Evolutionary conservation across 2,888 invertebrate species (phyloP).

Genomic region (Micropterix aruncella): DNA sequence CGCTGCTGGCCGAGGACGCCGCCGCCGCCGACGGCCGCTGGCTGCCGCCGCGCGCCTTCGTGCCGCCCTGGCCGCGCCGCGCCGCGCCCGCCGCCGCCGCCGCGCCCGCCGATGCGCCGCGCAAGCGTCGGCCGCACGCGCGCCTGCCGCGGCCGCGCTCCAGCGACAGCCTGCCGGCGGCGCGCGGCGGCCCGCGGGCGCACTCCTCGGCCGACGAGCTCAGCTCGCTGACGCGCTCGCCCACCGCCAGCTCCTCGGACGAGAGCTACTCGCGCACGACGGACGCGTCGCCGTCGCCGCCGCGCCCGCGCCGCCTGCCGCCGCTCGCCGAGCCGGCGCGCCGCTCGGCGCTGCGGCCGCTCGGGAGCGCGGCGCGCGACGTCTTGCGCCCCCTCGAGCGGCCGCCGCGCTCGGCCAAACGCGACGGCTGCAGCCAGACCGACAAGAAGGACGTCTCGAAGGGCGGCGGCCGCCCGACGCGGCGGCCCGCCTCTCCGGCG

Average conservation of each 20-base stretch:
- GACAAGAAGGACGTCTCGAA: conserved; percentile 43
- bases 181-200: conserved; percentile 41
- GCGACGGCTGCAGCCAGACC: conserved; percentile 50
- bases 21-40: conserved; percentile 24
- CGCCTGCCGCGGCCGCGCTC: conserved; percentile 49
- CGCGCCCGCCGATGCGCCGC: conserved; percentile 21
- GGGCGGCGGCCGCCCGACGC: conserved; percentile 28
- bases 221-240: conserved; percentile 67
- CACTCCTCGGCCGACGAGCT: conserved; percentile 75
- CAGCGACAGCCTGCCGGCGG: conserved; percentile 48
- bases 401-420: conserved; percentile 41
- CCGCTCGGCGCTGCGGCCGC: conserved; percentile 38
- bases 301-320: conserved; percentile 39
- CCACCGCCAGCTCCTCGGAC: conserved; percentile 72
- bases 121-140: conserved; percentile 24
- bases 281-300: conserved; percentile 49
- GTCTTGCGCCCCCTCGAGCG: conserved; percentile 34
- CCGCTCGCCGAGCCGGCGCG: conserved; percentile 34
- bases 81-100: conserved; percentile 14
- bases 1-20: conserved; percentile 30
- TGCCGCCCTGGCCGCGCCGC: conserved; percentile 48
- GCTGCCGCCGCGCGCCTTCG: conserved; percentile 37
- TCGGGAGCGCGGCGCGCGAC: conserved; percentile 25
- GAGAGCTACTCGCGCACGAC: conserved; percentile 75
- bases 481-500: conserved; percentile 24